Evolutionary conservation across 2,888 invertebrate genomes (phyloP).

Genomic region (Patella ulyssiponensis): DNA sequence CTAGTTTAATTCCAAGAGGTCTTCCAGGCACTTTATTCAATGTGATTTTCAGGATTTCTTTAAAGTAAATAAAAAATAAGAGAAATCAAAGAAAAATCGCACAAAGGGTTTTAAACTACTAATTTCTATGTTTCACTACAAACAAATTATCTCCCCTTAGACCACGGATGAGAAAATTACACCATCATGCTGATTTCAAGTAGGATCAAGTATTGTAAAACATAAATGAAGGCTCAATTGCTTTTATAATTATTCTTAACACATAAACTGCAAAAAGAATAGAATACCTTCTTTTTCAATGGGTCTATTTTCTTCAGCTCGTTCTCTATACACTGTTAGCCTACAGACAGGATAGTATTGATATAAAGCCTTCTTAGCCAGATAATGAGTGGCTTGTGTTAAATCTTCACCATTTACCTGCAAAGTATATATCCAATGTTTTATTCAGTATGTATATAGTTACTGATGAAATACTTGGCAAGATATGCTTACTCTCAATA

Average conservation of each 20-base stretch:
- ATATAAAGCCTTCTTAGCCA: conserved; percentile 68
- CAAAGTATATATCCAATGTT: not conserved
- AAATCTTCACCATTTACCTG: conserved; percentile 71
- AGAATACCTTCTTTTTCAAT: conserved; percentile 68
- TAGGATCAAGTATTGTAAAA: no score
- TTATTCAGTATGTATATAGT: no score
- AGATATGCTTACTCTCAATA: no score
- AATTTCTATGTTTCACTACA: no score
- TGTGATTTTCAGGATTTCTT: conserved; percentile 72
- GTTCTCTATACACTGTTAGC: conserved; percentile 73
- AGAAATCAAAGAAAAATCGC: not conserved
- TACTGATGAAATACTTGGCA: no score
- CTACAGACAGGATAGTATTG: conserved; percentile 70
- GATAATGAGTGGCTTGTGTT: conserved; percentile 67
- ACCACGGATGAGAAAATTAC: no score
- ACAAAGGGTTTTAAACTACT: no score
- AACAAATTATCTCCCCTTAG: no score
- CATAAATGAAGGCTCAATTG: no score
- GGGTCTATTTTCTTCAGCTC: conserved; percentile 66
- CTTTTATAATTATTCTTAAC: no score
- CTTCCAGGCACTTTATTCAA: conserved; percentile 70
- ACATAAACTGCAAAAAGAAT: not conserved
- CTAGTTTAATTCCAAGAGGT: conserved; percentile 73
- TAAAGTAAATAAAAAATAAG: conserved; percentile 36
- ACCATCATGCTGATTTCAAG: no score